A percentile compares a stretch with the other conserved stretches of the same genome.
Conservation (phyloP, 2,888 invertebrate species). For the Criorhina ranunculi region DNA sequence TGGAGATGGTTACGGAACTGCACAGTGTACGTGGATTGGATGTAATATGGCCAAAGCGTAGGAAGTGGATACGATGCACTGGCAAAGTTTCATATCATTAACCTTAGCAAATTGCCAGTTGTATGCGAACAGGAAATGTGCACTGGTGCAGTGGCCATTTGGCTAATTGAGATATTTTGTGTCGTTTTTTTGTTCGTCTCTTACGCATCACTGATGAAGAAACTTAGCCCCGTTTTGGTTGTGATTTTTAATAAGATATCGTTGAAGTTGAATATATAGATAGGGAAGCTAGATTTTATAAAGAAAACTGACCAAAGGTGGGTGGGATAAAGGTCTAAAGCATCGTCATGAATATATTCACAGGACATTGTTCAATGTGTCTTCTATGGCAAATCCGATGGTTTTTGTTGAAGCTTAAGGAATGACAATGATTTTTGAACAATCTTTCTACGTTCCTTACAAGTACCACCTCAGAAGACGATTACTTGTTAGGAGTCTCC, state of each 20-base stretch:
- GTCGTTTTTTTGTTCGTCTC: constrained; percentile 2
- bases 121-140: constrained; percentile 72
- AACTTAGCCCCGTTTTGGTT: constrained; percentile 40
- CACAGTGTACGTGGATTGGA: constrained; percentile 56
- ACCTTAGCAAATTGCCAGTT: constrained; percentile 73
- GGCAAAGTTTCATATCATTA: constrained; percentile 67
- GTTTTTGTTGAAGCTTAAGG: too few species aligned
- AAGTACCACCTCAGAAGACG: too few species aligned
- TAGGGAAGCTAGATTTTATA: neutral
- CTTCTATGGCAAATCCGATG: too few species aligned
- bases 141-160: constrained; percentile 49
- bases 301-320: too few species aligned
- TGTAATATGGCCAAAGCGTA: constrained; percentile 63
- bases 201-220: constrained; percentile 58
- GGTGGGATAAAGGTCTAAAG: too few species aligned
- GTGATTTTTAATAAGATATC: constrained; percentile 21
- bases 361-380: too few species aligned
- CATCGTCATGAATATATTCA: too few species aligned
- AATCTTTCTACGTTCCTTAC: too few species aligned
- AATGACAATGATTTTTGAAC: too few species aligned
- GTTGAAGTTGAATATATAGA: neutral
- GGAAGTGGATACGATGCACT: constrained; percentile 53
- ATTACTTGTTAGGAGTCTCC: too few species aligned
- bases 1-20: constrained; percentile 59
- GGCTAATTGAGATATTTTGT: constrained; percentile 56